phyloP scores from a whole-genome alignment of 2,888 invertebrate species.

The Archips crataeganus region DNA sequence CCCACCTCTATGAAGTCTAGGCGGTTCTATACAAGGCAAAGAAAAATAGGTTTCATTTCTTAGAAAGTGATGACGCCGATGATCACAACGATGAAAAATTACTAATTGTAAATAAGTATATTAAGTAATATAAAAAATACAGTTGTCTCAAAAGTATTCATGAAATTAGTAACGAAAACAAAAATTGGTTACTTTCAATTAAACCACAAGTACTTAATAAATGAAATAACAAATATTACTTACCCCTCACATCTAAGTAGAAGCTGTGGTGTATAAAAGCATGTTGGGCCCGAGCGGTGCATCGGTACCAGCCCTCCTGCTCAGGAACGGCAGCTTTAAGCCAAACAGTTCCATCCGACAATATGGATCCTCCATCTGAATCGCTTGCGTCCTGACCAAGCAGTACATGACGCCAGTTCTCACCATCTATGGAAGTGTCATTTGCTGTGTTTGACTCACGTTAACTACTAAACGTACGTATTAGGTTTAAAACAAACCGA shows the following conservation, averaged over 20 bases:
- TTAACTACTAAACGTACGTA: no score
- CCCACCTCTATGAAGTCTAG: slow-evolving; percentile 67
- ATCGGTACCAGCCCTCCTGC: slow-evolving; percentile 94
- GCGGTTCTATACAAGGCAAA: slow-evolving; percentile 65
- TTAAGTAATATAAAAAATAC: no score
- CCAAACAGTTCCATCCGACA: slow-evolving; percentile 91
- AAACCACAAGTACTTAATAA: no score
- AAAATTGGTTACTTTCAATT: no score
- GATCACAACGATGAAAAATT: no score
- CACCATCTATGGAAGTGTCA: slow-evolving; percentile 65
- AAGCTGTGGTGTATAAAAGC: slow-evolving; percentile 77
- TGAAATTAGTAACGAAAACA: not conserved
- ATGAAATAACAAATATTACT: slow-evolving; percentile 24
- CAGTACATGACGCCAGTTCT: slow-evolving; percentile 78
- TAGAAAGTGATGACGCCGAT: not conserved
- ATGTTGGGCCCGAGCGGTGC: slow-evolving; percentile 88
- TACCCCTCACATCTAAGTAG: slow-evolving; percentile 78
- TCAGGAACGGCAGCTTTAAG: slow-evolving; percentile 90
- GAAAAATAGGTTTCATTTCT: not conserved
- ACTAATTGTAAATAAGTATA: no score
- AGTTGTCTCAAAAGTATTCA: no score
- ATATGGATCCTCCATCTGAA: slow-evolving; percentile 83
- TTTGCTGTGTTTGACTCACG: not conserved
- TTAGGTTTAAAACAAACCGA: no score
- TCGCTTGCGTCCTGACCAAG: slow-evolving; percentile 79